A percentile compares a stretch with the other conserved stretches of the same genome.
Evolutionary conservation across 1,140 invertebrate species (phyloP).

Genomic region (Bombus terrestris): DNA sequence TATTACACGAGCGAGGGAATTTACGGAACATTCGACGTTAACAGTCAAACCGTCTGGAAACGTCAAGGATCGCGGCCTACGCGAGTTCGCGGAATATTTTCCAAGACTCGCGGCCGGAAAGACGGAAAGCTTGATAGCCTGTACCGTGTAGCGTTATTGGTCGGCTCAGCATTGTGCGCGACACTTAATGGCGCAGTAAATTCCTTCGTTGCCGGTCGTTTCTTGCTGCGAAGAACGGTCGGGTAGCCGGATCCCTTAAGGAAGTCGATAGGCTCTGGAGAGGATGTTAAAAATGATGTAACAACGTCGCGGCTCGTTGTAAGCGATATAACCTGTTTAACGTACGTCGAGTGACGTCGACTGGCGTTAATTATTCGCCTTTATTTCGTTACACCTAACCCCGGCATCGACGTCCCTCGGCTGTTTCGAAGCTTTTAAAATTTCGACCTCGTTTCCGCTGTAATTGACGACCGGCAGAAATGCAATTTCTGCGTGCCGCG

Average conservation of each 20-base stretch:
- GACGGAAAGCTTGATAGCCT: neutral
- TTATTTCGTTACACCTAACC: conserved; percentile 35
- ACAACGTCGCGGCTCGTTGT: neutral
- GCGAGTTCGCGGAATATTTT: conserved; percentile 1
- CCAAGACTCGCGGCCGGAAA: neutral
- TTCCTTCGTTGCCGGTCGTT: conserved; percentile 42
- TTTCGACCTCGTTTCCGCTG: conserved; percentile 2
- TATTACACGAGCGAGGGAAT: neutral
- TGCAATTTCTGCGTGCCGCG: conserved; percentile 29
- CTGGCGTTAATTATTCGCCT: conserved; percentile 43
- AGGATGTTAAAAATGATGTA: neutral
- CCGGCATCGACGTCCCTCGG: too few relatives aligned
- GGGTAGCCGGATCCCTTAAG: neutral
- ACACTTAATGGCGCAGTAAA: conserved; percentile 56
- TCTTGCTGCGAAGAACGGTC: neutral
- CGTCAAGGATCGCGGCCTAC: neutral
- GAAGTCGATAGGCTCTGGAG: neutral
- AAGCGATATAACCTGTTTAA: conserved; percentile 42
- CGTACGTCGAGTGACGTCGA: neutral
- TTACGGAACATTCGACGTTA: neutral
- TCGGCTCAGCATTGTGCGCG: conserved; percentile 6
- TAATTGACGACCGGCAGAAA: conserved; percentile 41
- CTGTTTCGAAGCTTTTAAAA: conserved; percentile 27
- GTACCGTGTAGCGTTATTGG: conserved; percentile 22
- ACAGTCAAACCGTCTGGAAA: neutral